Evolutionary conservation across 1,140 invertebrate species (phyloP).

Genomic region (Mya arenaria): DNA sequence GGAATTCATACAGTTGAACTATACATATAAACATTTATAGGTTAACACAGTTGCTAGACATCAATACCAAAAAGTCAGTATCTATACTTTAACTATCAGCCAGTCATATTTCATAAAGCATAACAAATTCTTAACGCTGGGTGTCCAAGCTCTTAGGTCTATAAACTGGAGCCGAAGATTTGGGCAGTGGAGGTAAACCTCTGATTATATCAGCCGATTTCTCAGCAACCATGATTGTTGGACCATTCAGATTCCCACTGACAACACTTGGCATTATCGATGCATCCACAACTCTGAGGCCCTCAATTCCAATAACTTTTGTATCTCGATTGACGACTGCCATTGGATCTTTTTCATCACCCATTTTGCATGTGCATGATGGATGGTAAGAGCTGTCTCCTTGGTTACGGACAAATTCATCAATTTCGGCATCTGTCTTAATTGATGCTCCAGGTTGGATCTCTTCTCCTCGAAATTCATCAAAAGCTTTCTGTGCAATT

Average conservation of each 20-base stretch:
- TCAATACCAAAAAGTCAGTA: too few species aligned
- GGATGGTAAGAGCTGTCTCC: constrained; percentile 83
- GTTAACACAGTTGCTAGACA: too few species aligned
- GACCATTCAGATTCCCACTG: constrained; percentile 84
- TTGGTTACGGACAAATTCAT: constrained; percentile 73
- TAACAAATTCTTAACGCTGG: constrained; percentile 73
- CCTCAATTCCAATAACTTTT: constrained; percentile 80
- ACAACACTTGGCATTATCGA: constrained; percentile 84
- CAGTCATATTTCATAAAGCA: too few species aligned
- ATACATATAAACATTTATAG: too few species aligned
- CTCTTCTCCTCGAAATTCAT: constrained; percentile 80
- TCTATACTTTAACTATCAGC: too few species aligned
- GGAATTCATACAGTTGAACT: too few species aligned
- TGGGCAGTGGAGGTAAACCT: constrained; percentile 72
- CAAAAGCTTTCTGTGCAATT: constrained; percentile 82
- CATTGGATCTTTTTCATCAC: constrained; percentile 80
- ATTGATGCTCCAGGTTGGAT: constrained; percentile 77
- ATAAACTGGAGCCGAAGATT: constrained; percentile 77
- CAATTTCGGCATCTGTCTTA: constrained; percentile 74
- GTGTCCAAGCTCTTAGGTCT: constrained; percentile 68
- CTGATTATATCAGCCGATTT: constrained; percentile 83
- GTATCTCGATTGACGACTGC: constrained; percentile 84
- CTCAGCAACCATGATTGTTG: constrained; percentile 84
- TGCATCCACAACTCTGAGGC: constrained; percentile 83
- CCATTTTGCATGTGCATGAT: constrained; percentile 85